Evolutionary conservation across 2,797 vertebrate species (phyloP).

Genomic region (Syngnathus rostellatus): DNA sequence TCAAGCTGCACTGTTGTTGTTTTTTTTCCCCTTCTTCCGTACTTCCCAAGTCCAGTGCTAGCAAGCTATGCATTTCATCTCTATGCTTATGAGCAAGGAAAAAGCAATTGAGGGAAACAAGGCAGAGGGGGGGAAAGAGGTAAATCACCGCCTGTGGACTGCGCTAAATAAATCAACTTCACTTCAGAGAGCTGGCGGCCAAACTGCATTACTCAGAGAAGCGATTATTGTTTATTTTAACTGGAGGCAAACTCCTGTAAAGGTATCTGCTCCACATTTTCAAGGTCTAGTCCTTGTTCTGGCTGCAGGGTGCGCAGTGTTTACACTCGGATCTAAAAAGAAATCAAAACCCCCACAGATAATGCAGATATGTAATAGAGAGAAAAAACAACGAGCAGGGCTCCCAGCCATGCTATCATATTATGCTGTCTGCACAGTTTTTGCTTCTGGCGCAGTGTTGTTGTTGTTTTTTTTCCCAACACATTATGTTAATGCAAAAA

Average conservation of each 20-base stretch:
- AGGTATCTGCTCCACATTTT: constrained; percentile 29
- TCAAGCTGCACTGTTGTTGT: constrained; percentile 8
- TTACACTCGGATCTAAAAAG: constrained; percentile 40
- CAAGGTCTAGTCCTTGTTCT: constrained; percentile 39
- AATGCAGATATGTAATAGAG: constrained; percentile 1
- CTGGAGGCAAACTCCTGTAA: constrained; percentile 28
- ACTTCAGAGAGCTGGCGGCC: constrained; percentile 36
- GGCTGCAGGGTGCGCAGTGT: constrained; percentile 40
- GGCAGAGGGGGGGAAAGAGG: constrained; percentile 4
- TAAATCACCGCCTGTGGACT: constrained; percentile 28
- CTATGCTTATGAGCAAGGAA: constrained; percentile 32
- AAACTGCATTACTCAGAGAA: constrained; percentile 43
- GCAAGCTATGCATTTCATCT: constrained; percentile 40
- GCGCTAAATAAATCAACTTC: constrained; percentile 44
- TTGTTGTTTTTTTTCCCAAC: neutral
- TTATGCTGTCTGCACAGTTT: constrained; percentile 50
- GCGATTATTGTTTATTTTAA: constrained; percentile 53
- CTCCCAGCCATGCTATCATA: constrained; percentile 36
- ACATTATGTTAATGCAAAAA: constrained; percentile 26
- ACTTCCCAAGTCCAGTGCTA: constrained; percentile 15
- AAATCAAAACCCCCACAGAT: constrained; percentile 27
- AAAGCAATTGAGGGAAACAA: constrained; percentile 35
- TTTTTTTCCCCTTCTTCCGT: constrained; percentile 4
- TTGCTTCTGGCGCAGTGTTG: constrained; percentile 22
- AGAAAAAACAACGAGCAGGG: constrained; percentile 41